Percentiles rank a stretch among this genome's conserved stretches.
Evolutionary conservation across 2,113 vertebrate genomes (phyloP).

Genomic region (Numida meleagris): DNA sequence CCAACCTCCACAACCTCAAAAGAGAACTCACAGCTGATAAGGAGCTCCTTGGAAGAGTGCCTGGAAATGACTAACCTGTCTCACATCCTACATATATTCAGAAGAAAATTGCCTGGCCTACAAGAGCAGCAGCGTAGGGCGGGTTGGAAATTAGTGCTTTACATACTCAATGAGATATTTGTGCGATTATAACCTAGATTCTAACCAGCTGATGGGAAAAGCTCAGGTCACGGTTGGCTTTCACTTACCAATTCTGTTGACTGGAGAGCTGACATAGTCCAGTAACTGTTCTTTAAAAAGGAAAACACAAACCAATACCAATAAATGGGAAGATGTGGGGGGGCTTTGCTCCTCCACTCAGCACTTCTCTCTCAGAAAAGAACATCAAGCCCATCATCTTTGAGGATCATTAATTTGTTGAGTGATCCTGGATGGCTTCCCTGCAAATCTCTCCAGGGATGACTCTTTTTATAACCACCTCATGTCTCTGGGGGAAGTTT

Average conservation of each 20-base stretch:
- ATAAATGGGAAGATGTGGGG: background rate
- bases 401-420: conserved; percentile 3
- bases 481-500: conserved; percentile 32
- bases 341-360: background rate
- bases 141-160: background rate
- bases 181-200: background rate
- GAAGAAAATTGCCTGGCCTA: background rate
- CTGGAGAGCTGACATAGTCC: background rate
- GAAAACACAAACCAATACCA: background rate
- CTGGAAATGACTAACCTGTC: conserved; percentile 26
- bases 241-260: background rate
- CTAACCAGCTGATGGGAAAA: background rate
- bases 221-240: background rate
- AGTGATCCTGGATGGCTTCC: conserved; percentile 54
- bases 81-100: background rate
- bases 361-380: background rate
- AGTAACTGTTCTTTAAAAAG: background rate
- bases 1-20: background rate
- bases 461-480: conserved; percentile 59
- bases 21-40: background rate
- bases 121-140: background rate
- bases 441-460: conserved; percentile 27
- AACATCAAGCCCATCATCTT: conserved; percentile 3
- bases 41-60: conserved; percentile 14
- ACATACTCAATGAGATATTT: background rate